Evolutionary conservation across 2,888 invertebrate species (phyloP).

Genomic region (Arctia plantaginis): DNA sequence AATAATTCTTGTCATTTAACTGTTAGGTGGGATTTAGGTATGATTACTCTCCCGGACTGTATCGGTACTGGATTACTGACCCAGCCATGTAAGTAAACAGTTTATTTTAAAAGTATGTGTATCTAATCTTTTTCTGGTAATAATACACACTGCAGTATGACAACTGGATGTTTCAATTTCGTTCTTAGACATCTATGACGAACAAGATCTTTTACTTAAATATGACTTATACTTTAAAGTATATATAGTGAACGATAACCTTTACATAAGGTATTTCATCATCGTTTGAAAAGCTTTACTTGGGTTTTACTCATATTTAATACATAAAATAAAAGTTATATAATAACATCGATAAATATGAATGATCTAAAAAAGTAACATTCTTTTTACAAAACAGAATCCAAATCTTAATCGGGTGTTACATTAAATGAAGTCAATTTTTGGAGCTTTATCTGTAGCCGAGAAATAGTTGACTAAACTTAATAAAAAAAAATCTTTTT

Average conservation of each 20-base stretch:
- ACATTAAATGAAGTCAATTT: neutral
- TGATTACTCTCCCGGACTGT: no score
- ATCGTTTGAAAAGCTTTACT: neutral
- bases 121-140: neutral
- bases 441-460: no score
- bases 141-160: neutral
- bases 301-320: no score
- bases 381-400: neutral
- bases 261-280: neutral
- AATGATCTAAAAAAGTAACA: neutral
- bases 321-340: neutral
- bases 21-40: neutral
- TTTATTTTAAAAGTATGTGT: neutral
- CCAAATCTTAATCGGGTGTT: neutral
- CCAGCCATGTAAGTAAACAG: neutral
- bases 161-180: neutral
- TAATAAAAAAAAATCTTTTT: no score
- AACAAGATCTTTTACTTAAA: neutral
- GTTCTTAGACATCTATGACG: neutral
- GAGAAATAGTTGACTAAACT: no score
- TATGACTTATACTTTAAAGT: neutral
- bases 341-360: no score
- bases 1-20: constrained; percentile 26
- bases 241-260: neutral
- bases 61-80: no score